phyloP scores from a whole-genome alignment of 2,888 invertebrate species.

The Corythucha ciliata region DNA sequence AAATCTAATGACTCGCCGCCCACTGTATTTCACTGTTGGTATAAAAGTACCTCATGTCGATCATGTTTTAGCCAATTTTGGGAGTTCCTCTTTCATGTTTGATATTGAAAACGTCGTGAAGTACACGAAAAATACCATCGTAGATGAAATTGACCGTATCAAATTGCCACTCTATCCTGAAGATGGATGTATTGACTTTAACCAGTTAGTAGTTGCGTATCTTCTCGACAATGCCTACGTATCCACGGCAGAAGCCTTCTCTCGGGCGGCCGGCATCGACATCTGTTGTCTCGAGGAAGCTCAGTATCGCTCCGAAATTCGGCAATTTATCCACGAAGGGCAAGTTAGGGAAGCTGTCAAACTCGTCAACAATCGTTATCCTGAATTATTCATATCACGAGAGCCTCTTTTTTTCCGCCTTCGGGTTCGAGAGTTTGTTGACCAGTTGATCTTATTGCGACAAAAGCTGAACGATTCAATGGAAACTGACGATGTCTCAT shows the following conservation, averaged over 20 bases:
- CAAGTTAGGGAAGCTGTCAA: conserved; percentile 26
- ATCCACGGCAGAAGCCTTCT: conserved; percentile 16
- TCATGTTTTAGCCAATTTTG: conserved; percentile 23
- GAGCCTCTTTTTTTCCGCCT: conserved; percentile 23
- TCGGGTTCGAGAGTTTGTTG: conserved; percentile 25
- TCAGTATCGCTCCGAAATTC: conserved; percentile 13
- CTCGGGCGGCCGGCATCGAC: conserved; percentile 12
- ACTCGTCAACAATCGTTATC: conserved; percentile 21
- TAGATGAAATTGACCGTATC: too few species aligned
- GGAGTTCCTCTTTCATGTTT: conserved; percentile 17
- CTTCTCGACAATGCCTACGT: conserved; percentile 20
- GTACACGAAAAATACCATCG: conserved; percentile 9
- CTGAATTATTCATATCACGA: conserved; percentile 21
- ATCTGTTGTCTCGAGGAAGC: conserved; percentile 15
- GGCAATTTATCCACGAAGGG: conserved; percentile 16
- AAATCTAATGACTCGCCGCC: too few species aligned
- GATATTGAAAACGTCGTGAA: conserved; percentile 21
- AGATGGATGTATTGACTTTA: conserved; percentile 14
- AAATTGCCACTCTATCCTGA: too few species aligned
- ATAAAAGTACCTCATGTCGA: too few species aligned
- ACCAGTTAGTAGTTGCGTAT: conserved; percentile 18
- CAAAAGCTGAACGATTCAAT: conserved; percentile 13
- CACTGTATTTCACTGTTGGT: too few species aligned
- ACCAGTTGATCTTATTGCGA: conserved; percentile 22
- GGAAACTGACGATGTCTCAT: conserved; percentile 16